These are phyloP conservation scores for Sebastes baramenuke DNA, from an alignment of 2,797 vertebrate genomes.

Conservation along the genomic window DNA sequence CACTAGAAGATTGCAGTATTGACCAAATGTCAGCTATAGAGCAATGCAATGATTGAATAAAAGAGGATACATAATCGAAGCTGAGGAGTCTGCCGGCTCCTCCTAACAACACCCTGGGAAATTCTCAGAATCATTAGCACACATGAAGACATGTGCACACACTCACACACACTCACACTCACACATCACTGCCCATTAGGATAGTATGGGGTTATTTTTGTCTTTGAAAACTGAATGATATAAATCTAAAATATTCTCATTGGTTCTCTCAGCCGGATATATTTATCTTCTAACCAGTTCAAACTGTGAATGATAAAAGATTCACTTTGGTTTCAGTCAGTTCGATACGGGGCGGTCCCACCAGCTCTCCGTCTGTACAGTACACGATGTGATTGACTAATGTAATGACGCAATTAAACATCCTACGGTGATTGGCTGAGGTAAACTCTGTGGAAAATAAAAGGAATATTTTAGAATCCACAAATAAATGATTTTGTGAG, in stretches of 20 bases:
- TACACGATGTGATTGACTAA: background rate
- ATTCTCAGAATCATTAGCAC: constrained; percentile 70
- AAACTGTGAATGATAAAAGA: background rate
- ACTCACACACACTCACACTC: background rate
- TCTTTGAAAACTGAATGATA: background rate
- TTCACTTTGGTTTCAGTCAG: background rate
- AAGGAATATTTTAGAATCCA: background rate
- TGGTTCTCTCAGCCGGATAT: background rate
- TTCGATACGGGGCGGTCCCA: background rate
- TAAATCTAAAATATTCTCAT: background rate
- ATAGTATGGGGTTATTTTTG: background rate
- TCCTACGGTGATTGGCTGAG: background rate
- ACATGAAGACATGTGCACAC: background rate
- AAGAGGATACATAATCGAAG: constrained; percentile 90
- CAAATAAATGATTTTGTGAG: background rate
- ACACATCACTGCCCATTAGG: background rate
- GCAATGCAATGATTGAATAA: constrained; percentile 91
- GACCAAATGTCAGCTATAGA: constrained; percentile 91
- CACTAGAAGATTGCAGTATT: constrained; percentile 94
- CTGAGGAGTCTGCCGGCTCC: constrained; percentile 86
- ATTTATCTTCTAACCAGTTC: background rate
- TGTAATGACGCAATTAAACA: background rate
- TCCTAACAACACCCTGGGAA: constrained; percentile 83
- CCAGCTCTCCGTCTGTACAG: background rate
- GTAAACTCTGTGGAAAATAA: background rate